Base-by-base conservation (phyloP, 2,888 invertebrate species). In the Neuroscelio doddi region DNA sequence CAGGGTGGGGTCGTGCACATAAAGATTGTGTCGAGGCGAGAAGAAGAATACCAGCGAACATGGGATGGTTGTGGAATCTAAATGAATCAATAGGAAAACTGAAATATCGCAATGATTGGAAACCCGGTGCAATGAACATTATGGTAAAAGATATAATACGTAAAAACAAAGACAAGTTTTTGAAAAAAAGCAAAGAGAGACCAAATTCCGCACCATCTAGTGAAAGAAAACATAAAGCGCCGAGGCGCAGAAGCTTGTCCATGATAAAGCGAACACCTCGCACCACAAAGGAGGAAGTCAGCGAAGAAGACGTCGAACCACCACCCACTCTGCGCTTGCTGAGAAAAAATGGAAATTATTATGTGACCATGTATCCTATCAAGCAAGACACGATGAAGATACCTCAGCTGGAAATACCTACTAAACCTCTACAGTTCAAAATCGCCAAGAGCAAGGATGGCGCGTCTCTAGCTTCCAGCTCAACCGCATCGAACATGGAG, bases 361-460 rank as follows among this genome's bases (percentile, higher is more conserved):
- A 83, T 68, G 78, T 85, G n/a, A 81, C 83, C 0, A 82, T 85
- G 84, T 81, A 83, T 64, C 85, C 85, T n/a, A 80, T 85, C 12
- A 78, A 73, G 26, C 75, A 76, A 45, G 81, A 81, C 26, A 68
- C 50, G 0, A 44, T 61, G 41, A 72, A 78, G 10, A 64, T 71
- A 0, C 71, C 61, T 1, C 68, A 71, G n/a, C 15, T 82, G 1
- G 72, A 79, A 4, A 74, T 74, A 16, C 81, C 79, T 0, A 77
- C 75, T 61, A 84, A 84, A 69, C 85, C 85, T 9, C 44, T 85
- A 44, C 79, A 84, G 41, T 84, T 85, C 57, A 83, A 80, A 50
- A 82, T 85, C 16, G 76, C 78, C 1, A 80, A 76, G 56, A 80
- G 80, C 32, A 77, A 73, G 36, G 79, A 78, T 39, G 80, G 80